These are phyloP conservation scores for Castor canadensis DNA, from an alignment of 2,113 vertebrate genomes.

Conservation along the genomic window DNA sequence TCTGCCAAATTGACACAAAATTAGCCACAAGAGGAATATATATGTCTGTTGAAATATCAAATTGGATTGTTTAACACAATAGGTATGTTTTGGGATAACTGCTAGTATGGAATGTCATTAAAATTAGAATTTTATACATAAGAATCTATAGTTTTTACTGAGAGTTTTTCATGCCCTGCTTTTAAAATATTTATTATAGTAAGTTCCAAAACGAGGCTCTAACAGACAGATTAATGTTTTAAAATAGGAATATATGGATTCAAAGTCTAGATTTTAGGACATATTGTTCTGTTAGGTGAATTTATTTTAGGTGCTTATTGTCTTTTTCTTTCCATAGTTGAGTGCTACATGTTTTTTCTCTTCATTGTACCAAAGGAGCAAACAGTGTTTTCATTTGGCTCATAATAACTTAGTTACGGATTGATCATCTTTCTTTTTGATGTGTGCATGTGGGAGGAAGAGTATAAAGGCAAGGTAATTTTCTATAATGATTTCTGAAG, in stretches of 20 bases:
- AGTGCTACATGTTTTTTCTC: conserved; percentile 30
- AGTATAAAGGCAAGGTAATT: conserved; percentile 74
- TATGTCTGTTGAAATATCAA: background rate
- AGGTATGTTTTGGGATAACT: conserved; percentile 7
- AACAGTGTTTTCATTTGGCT: conserved; percentile 73
- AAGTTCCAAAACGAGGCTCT: background rate
- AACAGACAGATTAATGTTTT: conserved; percentile 39
- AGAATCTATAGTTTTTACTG: conserved; percentile 46
- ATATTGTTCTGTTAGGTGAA: conserved; percentile 38
- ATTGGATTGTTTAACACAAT: background rate
- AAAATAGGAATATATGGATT: background rate
- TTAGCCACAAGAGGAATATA: background rate
- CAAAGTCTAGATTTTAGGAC: conserved; percentile 38
- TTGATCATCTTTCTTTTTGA: conserved; percentile 72
- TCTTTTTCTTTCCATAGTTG: conserved; percentile 53
- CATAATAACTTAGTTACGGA: conserved; percentile 77
- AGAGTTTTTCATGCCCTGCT: conserved; percentile 43
- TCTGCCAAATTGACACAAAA: background rate
- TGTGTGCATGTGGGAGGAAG: conserved; percentile 73
- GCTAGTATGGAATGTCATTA: background rate
- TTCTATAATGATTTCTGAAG: conserved; percentile 72
- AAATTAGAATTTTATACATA: background rate
- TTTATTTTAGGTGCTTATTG: conserved; percentile 56
- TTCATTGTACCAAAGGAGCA: conserved; percentile 69
- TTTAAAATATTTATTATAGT: conserved; percentile 52